Base-by-base conservation (phyloP, 2,113 vertebrate species). In the Ictalurus furcatus region DNA sequence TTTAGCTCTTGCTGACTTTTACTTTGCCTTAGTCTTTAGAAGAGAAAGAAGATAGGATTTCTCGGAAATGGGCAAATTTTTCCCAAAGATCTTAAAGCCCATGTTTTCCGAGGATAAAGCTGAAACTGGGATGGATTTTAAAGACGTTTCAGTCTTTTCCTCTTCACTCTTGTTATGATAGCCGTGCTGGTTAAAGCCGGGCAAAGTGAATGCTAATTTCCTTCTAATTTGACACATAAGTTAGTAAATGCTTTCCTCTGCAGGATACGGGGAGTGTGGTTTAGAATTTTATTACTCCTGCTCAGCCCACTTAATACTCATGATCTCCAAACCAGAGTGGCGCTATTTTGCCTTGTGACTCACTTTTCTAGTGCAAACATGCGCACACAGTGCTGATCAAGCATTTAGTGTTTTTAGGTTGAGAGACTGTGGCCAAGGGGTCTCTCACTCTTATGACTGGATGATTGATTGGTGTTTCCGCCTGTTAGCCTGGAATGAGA, bases 201-300 rank as follows among this genome's bases (percentile, higher is more conserved):
- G 67, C 71, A 85, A 88, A 88, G 89, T 90, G 34, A 90, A 87
- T n/a, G 40, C 80, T 91, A 89, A 92, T 92, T 88, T 44, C 40
- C 44, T 82, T 81, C 84, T 91, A 91, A 91, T 87, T 89, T 85
- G 89, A 90, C 80, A 73, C 82, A 89, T 58, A 74, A 80, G 81
- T 44, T 87, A 74, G 61, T 89, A 89, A 87, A 90, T 78, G 37
- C 69, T 88, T 89, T 85, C 34, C 28, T 67, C 89, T 54, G 83
- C 89, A 90, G 85, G 54, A 48, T 61, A 76, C 85, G 19, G 69
- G 69, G 25, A 61, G 6, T 37, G 61, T 54, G 86, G 73, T 87
- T 85, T 78, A 82, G 73, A 52, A 52, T 37, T 82, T 85, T 76
- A 54, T 85, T 85, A 86, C 48, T 52, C 30, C 86, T 78, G 37